Evolutionary conservation across 1,140 invertebrate species (phyloP), one percentile per base, ranked within the genome.

Genomic region (Helicoverpa armigera): DNA sequence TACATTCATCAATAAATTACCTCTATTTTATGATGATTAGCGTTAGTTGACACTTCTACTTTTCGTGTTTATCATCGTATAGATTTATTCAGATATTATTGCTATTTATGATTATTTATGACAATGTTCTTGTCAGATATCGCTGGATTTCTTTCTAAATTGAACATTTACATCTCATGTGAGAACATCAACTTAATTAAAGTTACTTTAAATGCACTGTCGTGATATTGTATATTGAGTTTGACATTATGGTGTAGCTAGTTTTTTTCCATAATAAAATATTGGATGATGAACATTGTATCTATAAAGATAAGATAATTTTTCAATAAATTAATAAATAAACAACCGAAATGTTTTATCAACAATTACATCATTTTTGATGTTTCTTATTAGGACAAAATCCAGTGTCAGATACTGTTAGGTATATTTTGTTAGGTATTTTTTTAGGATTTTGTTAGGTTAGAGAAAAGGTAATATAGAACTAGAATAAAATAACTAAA

Each of bases 21-120:
- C n/a, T 74, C 50, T 74, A 74, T 16, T 74, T 74, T 74, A 74
- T 74, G 72, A 74, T 74, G 54, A 74, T 75, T 75, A 51, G 48
- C 69, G 60, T 43, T 29, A 31, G 50, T 35, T 77, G 75, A 50
- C 75, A 77, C 23, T 77, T 77, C 14, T 77, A 16, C 60, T 77
- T 50, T 61, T 56, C 51, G 50, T 76, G 61, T 53, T 50, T 75
- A 54, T 67, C 61, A 77, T 65, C 23, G 9, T 16, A 77, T 67
- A 77, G 54, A 67, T 77, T 77, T 77, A 56, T 61, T 56, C 3
- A 43, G 56, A 51, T 61, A 48, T 23, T 18, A 75, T 75, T 50
- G 48, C 56, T 58, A 75, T 75, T 60, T 23, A 75, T 56, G 29
- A 73, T 73, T 73, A 73, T 58, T 73, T 73, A 73, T 73, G 31